phyloP scores from a whole-genome alignment of 2,797 vertebrate species.

The Atherinosoma microstoma region DNA sequence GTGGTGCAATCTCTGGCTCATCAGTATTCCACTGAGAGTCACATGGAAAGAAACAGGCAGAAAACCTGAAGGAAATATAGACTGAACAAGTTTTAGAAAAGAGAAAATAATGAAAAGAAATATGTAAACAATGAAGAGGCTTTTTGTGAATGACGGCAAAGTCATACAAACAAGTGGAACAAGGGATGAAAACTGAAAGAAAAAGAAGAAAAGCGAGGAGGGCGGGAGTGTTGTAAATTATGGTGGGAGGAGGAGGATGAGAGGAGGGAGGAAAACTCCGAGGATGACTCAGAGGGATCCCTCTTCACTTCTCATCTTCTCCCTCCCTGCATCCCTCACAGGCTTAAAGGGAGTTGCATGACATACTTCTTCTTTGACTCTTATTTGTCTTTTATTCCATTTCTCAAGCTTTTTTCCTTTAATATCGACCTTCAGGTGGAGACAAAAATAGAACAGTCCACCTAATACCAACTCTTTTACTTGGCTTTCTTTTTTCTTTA shows the following conservation, averaged over 20 bases:
- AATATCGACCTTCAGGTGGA: conserved; percentile 25
- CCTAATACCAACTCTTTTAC: conserved; percentile 10
- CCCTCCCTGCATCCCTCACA: conserved; percentile 28
- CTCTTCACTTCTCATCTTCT: conserved; percentile 57
- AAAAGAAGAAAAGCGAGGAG: conserved; percentile 23
- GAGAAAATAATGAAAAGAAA: neutral
- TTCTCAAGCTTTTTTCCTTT: conserved; percentile 29
- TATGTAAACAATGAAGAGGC: conserved; percentile 42
- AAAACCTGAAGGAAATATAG: conserved; percentile 33
- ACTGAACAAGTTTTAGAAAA: conserved; percentile 26
- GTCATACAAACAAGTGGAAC: conserved; percentile 28
- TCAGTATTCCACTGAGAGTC: conserved; percentile 67
- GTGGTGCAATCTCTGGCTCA: conserved; percentile 71
- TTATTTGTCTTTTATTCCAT: conserved; percentile 47
- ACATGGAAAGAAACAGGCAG: conserved; percentile 1
- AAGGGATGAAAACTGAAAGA: conserved; percentile 22
- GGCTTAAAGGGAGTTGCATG: conserved; percentile 48
- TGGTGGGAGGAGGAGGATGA: conserved; percentile 41
- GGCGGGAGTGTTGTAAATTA: conserved; percentile 55
- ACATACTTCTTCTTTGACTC: conserved; percentile 50
- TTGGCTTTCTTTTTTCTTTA: conserved; percentile 6
- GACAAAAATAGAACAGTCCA: conserved; percentile 47
- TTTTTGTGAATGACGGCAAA: conserved; percentile 63
- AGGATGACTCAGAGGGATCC: conserved; percentile 77
- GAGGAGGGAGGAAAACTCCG: conserved; percentile 60